Conservation (phyloP, 2,113 vertebrate genomes). For the Hippocampus zosterae region DNA sequence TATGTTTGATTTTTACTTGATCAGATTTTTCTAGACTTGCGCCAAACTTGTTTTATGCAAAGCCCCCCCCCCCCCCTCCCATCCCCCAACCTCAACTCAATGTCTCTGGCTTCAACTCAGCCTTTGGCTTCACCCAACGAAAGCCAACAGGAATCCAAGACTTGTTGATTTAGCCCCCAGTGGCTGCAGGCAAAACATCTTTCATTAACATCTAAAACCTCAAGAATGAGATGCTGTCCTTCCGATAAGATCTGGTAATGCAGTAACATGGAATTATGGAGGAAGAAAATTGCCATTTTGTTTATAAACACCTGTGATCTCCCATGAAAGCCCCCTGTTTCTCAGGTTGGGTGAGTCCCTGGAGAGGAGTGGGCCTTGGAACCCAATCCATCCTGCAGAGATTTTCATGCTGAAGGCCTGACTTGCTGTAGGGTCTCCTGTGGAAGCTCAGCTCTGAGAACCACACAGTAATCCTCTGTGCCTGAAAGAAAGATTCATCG, state of each 20-base stretch:
- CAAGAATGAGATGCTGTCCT: conserved; percentile 74
- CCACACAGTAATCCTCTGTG: conserved; percentile 55
- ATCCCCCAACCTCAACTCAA: conserved; percentile 32
- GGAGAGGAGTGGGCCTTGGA: conserved; percentile 57
- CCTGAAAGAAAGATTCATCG: conserved; percentile 54
- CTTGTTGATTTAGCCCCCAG: conserved; percentile 71
- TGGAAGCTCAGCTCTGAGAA: conserved; percentile 56
- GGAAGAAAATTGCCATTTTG: conserved; percentile 79
- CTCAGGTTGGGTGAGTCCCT: conserved; percentile 59
- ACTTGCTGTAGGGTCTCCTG: conserved; percentile 57
- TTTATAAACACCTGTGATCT: conserved; percentile 81
- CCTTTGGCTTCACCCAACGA: conserved; percentile 67
- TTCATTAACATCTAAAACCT: conserved; percentile 78
- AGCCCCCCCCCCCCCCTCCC: conserved; percentile 1
- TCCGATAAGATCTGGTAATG: conserved; percentile 77
- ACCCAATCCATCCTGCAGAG: conserved; percentile 60
- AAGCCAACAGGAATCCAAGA: conserved; percentile 66
- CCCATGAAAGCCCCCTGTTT: conserved; percentile 69
- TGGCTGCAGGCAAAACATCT: conserved; percentile 71
- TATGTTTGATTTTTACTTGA: neutral
- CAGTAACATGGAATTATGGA: conserved; percentile 79
- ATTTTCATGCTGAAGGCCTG: conserved; percentile 55
- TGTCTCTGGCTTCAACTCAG: conserved; percentile 53
- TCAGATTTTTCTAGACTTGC: conserved; percentile 19
- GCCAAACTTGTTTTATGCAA: conserved; percentile 30